Percentiles rank a stretch among this genome's conserved stretches.
These are phyloP conservation scores for Mythimna albipuncta DNA, from an alignment of 2,888 invertebrate species.

Conservation along the genomic window DNA sequence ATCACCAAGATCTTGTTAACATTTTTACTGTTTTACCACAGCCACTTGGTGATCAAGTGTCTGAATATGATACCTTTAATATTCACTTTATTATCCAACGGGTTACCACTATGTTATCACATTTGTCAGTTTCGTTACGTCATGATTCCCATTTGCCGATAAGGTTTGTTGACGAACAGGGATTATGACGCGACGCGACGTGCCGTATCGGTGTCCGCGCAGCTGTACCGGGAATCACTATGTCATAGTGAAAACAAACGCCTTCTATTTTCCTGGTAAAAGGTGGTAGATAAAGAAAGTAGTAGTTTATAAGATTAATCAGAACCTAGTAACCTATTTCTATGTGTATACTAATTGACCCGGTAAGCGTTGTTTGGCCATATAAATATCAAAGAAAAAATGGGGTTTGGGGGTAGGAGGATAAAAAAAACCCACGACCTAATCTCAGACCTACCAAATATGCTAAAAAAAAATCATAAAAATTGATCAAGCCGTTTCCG, in stretches of 20 bases:
- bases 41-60: conserved; percentile 12
- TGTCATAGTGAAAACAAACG: conserved; percentile 37
- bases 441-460: no score
- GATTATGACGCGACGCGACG: conserved; percentile 62
- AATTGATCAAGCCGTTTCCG: no score
- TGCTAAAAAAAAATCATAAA: no score
- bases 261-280: conserved; percentile 40
- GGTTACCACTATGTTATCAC: conserved; percentile 34
- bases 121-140: conserved; percentile 19
- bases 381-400: no score
- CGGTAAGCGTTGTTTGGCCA: no score
- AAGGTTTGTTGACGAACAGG: conserved; percentile 46
- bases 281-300: background rate
- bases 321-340: background rate
- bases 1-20: conserved; percentile 25
- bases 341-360: no score
- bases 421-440: no score
- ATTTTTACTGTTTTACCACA: conserved; percentile 23
- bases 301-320: background rate
- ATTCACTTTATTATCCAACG: conserved; percentile 24
- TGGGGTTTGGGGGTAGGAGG: no score
- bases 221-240: conserved; percentile 56
- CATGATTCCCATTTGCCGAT: conserved; percentile 8
- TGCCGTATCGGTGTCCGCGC: conserved; percentile 66
- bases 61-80: conserved; percentile 7